These are phyloP conservation scores for Venustaconcha ellipsiformis DNA, from an alignment of 1,140 invertebrate genomes.

Conservation along the genomic window DNA sequence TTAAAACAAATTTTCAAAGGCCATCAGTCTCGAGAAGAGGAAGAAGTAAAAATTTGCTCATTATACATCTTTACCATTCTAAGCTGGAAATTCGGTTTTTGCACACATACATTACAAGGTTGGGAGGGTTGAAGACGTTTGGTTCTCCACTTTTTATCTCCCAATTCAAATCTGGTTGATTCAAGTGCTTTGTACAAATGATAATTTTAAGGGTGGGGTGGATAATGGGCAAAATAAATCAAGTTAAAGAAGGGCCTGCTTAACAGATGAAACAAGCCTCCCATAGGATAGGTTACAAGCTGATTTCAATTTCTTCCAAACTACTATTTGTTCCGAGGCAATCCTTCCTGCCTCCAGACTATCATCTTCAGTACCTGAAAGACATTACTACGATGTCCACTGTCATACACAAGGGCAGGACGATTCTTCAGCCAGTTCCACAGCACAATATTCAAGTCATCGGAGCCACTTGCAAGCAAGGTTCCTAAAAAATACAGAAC, in stretches of 20 bases:
- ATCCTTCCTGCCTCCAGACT: background rate
- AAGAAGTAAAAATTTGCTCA: too few species aligned
- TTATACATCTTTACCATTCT: too few species aligned
- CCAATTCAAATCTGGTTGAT: background rate
- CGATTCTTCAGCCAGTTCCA: conserved; percentile 91
- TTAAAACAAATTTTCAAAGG: too few species aligned
- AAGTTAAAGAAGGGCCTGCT: background rate
- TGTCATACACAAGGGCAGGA: conserved; percentile 76
- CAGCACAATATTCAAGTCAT: conserved; percentile 86
- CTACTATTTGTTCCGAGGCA: background rate
- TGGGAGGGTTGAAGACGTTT: too few species aligned
- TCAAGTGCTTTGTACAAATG: background rate
- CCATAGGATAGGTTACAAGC: background rate
- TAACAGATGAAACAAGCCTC: background rate
- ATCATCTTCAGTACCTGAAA: conserved; percentile 80
- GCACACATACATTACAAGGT: too few species aligned
- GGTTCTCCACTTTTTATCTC: too few species aligned
- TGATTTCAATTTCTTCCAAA: background rate
- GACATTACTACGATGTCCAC: conserved; percentile 87
- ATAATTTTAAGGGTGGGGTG: background rate
- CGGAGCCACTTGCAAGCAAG: conserved; percentile 87
- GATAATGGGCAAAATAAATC: background rate
- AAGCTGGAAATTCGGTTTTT: too few species aligned
- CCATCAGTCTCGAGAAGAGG: too few species aligned
- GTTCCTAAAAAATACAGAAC: conserved; percentile 71